Evolutionary conservation across 2,113 vertebrate genomes (phyloP).

Genomic region (Hystrix brachyura): DNA sequence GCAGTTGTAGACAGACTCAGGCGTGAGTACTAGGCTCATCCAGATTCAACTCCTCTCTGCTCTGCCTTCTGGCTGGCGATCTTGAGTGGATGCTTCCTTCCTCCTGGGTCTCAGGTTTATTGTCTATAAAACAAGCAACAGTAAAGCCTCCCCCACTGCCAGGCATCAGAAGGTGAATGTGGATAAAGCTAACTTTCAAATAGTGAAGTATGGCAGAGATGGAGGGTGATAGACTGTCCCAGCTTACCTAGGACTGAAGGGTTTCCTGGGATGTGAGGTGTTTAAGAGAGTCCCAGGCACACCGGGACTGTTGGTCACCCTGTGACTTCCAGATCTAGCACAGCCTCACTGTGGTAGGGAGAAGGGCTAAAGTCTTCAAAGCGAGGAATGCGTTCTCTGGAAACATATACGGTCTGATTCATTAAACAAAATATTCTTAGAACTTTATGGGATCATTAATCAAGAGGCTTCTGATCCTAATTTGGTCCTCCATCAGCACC

Average conservation of each 20-base stretch:
- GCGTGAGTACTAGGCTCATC: background rate
- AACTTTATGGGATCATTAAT: background rate
- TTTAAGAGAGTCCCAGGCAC: background rate
- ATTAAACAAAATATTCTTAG: background rate
- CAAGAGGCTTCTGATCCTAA: background rate
- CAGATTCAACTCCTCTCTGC: background rate
- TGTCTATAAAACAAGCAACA: background rate
- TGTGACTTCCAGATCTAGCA: background rate
- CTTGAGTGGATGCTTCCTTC: too few species aligned
- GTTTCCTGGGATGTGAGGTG: background rate
- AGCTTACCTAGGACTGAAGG: background rate
- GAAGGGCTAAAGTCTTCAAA: background rate
- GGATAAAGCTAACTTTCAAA: background rate
- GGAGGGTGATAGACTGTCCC: background rate
- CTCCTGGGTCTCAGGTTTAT: background rate
- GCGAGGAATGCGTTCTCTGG: background rate
- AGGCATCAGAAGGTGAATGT: background rate
- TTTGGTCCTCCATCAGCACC: background rate
- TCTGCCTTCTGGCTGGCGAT: background rate
- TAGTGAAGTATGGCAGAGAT: background rate
- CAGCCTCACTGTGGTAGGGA: background rate
- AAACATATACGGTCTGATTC: background rate
- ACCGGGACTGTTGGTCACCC: background rate
- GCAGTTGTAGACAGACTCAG: background rate
- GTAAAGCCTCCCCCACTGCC: background rate